Base-by-base conservation (phyloP, 2,888 invertebrate species). In the Lycaena phlaeas region DNA sequence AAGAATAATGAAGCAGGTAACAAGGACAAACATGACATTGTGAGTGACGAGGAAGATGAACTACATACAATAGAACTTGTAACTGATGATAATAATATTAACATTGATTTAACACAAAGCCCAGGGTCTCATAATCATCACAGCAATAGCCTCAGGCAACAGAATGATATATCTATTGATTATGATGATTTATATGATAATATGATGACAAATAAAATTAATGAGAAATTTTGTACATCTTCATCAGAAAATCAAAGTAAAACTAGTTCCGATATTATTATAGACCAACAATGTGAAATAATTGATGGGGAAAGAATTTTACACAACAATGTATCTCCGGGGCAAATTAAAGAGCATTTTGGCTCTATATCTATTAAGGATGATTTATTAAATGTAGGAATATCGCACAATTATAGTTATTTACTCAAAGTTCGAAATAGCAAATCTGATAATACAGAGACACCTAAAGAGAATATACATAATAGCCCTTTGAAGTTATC, bases 101-200 rank as follows among this genome's bases (percentile, higher is more conserved):
- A 43, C 12, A 61, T 70, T 45, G 70, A 78, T 64, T 61, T 78
- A 48, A 76, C 71, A 26, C 72, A 77, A 57, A 54, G 49, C 44
- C 59, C 64, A 25, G 51, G 52, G 46, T 52, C 36, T 38, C 14
- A 30, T 10, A 18, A 7, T 40, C 18, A 27, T 6, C 14, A 26
- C 26, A 29, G 18, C 30, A 17, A 28, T 18, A 37, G 26, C 49
- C 50, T 76, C 17, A 68, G 66, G 3, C 73, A 67, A 49, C 61
- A 48, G 42, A 57, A 65, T 41, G 49, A 78, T 49, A 44, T 75
- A 10, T 79, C 77, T 30, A 66, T 77, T 51, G 77, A 77, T 56
- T 79, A 78, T 59, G 82, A 81, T 58, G 75, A 76, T 45, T 42
- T 51, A 43, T 70, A 36, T 58, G 53, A 49, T 26, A 34, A 44